Percentiles rank a stretch among this genome's conserved stretches.
Evolutionary conservation across 1,140 invertebrate genomes (phyloP).

Genomic region (Thaumatotibia leucotreta): DNA sequence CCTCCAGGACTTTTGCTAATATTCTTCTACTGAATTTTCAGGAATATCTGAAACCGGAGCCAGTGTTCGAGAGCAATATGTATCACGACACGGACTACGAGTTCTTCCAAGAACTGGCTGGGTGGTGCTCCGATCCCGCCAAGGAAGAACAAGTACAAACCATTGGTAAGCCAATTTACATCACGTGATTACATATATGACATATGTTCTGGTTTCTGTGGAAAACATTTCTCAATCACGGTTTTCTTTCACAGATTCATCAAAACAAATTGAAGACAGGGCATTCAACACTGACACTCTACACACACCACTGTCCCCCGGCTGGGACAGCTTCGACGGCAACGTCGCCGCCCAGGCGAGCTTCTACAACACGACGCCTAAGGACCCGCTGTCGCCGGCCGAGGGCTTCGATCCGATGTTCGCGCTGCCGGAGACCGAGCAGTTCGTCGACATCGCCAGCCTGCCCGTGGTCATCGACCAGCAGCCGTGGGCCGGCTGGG

Average conservation of each 20-base stretch:
- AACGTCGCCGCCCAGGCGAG: slow-evolving; percentile 47
- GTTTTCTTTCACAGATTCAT: slow-evolving; percentile 46
- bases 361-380: slow-evolving; percentile 36
- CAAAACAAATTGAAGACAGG: slow-evolving; percentile 50
- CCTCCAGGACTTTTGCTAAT: slow-evolving; percentile 30
- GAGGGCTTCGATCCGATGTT: slow-evolving; percentile 38
- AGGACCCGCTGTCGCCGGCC: slow-evolving; percentile 48
- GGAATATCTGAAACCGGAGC: slow-evolving; percentile 66
- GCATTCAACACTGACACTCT: slow-evolving; percentile 61
- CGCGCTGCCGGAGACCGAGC: slow-evolving; percentile 48
- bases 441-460: slow-evolving; percentile 50
- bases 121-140: slow-evolving; percentile 57
- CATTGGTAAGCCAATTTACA: slow-evolving; percentile 47
- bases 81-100: slow-evolving; percentile 64
- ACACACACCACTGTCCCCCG: slow-evolving; percentile 63
- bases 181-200: not conserved
- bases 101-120: slow-evolving; percentile 70
- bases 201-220: no score
- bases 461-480: slow-evolving; percentile 52
- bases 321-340: slow-evolving; percentile 59
- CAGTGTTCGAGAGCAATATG: slow-evolving; percentile 55
- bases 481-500: slow-evolving; percentile 37
- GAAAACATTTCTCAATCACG: no score
- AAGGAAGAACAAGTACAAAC: slow-evolving; percentile 61
- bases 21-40: slow-evolving; percentile 47